Percentiles rank a stretch among this genome's conserved stretches.
Conservation (phyloP, 1,140 invertebrate genomes). For the Sitodiplosis mosellana region DNA sequence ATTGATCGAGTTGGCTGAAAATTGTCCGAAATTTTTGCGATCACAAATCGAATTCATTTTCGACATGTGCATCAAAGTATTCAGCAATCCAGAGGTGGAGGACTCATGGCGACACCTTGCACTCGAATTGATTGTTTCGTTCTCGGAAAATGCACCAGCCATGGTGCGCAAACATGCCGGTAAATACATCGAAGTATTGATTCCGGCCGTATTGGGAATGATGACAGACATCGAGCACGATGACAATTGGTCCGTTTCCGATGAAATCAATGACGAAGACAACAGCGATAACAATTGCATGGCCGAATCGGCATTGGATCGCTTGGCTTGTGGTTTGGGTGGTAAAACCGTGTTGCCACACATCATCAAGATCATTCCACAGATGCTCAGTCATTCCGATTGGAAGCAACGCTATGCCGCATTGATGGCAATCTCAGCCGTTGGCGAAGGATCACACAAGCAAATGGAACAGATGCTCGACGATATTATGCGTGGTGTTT, state of each 20-base stretch:
- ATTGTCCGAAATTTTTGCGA: conserved; percentile 79
- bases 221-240: conserved; percentile 97
- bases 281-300: conserved; percentile 80
- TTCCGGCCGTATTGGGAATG: conserved; percentile 75
- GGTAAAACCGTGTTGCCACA: conserved; percentile 88
- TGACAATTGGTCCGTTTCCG: conserved; percentile 59
- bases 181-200: conserved; percentile 58
- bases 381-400: conserved; percentile 67
- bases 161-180: conserved; percentile 83
- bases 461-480: conserved; percentile 90
- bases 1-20: conserved; percentile 85
- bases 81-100: conserved; percentile 50
- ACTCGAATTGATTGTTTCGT: conserved; percentile 83
- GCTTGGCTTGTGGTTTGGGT: conserved; percentile 86
- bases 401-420: conserved; percentile 86
- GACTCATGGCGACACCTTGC: conserved; percentile 81
- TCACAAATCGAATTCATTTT: conserved; percentile 74
- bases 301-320: conserved; percentile 90
- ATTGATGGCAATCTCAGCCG: conserved; percentile 94
- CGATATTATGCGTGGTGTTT: conserved; percentile 76
- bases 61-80: conserved; percentile 77
- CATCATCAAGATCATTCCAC: conserved; percentile 67
- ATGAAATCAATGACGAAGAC: conserved; percentile 69
- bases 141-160: conserved; percentile 85
- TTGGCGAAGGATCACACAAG: conserved; percentile 95